phyloP scores from a whole-genome alignment of 2,888 invertebrate genomes.

The Drosophila paracracens region DNA sequence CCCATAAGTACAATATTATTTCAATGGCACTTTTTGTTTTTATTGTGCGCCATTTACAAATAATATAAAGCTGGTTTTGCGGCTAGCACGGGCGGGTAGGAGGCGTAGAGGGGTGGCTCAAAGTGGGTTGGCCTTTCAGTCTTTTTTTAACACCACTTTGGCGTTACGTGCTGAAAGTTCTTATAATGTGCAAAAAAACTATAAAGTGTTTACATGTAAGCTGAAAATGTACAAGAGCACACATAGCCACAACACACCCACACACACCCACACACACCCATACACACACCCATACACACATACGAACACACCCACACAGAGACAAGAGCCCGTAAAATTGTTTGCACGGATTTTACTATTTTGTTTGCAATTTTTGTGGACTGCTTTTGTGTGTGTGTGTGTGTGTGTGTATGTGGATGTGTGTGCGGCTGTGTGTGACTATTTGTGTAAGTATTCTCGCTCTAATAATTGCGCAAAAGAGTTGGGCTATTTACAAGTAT shows the following conservation, averaged over 20 bases:
- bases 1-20: conserved; percentile 69
- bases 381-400: conserved; percentile 49
- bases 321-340: conserved; percentile 37
- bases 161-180: conserved; percentile 55
- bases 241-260: conserved; percentile 4
- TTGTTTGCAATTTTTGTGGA: conserved; percentile 52
- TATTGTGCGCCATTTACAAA: conserved; percentile 50
- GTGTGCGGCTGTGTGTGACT: conserved; percentile 6
- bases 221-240: conserved; percentile 48
- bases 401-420: conserved; percentile 5
- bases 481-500: conserved; percentile 51
- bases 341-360: conserved; percentile 30
- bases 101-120: not conserved
- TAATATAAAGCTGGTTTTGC: not conserved
- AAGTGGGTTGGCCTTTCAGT: conserved; percentile 30
- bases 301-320: conserved; percentile 6
- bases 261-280: not conserved
- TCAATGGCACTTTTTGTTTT: conserved; percentile 61
- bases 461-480: conserved; percentile 70
- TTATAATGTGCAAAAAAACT: conserved; percentile 32
- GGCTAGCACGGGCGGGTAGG: not conserved
- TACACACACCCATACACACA: not conserved
- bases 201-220: conserved; percentile 66
- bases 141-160: conserved; percentile 49
- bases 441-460: conserved; percentile 47